Base-by-base conservation (phyloP, 2,888 invertebrate species). In the Ischnus inquisitorius region DNA sequence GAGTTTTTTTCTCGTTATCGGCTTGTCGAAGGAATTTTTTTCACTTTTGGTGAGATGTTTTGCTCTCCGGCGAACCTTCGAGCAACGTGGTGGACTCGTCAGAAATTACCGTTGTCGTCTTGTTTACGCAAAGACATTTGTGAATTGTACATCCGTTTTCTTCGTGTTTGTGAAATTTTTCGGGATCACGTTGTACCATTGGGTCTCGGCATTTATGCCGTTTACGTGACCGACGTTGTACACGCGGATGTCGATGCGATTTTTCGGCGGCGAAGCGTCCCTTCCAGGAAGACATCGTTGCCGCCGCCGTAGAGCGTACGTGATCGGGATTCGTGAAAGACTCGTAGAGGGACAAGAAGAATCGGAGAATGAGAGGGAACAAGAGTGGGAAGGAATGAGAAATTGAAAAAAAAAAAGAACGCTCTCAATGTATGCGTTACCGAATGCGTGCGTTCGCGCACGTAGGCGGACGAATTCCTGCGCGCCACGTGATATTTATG, bases 301-400 rank as follows among this genome's bases (percentile, higher is more conserved):
- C 34, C 71, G 71, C 51, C 68, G 43, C 60, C 28, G 68, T 62
- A 28, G 19, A 12, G 19, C 41, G 76, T 88, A 88, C 89, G 88
- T 88, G 89, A 89, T 86, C 75, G 10, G 83, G 72, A 51, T 82
- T 75, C 69, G 48, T 77, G 77, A 84, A 77, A 81, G 79, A 84
- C 82, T 71, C 71, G 64, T 16, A 28, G 57, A 76, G 65, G 60
- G 46, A 65, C 48, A 28, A 39, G 41, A 74, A 48, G 75, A 74
- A 54, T 54, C 14, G 8, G n/a, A 19, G 48, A 39, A 43, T 16
- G 60, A 43, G 41, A 43, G 57, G 76, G 39, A 10, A 39, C 14
- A 34, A 67, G n/a, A 46, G 64, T 67, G 51, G 14, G 39, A 69
- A 48, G 41, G 48, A 62, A 46, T 34, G 34, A 34, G 34, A 34